A percentile compares a stretch with the other conserved stretches of the same genome.
These are phyloP conservation scores for Stegostoma tigrinum DNA, from an alignment of 2,113 vertebrate species.

Conservation along the genomic window DNA sequence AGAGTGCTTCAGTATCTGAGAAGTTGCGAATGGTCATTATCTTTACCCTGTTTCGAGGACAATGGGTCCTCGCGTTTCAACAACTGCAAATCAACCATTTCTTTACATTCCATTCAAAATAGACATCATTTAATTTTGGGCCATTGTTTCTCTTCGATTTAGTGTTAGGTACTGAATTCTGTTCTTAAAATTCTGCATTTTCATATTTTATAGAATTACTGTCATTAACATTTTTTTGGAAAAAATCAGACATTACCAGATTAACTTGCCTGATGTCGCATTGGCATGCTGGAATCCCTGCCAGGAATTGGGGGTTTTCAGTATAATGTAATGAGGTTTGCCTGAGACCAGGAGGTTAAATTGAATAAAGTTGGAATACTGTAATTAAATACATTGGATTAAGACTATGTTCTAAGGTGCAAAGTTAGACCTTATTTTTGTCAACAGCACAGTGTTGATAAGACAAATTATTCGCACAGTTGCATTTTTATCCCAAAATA, in stretches of 20 bases:
- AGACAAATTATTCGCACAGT: not conserved
- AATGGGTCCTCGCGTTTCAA: not conserved
- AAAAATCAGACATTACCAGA: not conserved
- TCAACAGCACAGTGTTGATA: not conserved
- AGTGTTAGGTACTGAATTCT: not conserved
- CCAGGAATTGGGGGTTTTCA: not conserved
- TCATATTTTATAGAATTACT: not conserved
- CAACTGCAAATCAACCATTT: not conserved
- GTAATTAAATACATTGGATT: not conserved
- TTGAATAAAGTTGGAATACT: not conserved
- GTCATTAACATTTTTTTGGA: not conserved
- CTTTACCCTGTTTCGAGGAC: not conserved
- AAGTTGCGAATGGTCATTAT: too few species aligned
- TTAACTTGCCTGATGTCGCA: not conserved
- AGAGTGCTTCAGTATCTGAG: too few species aligned
- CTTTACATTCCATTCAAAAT: not conserved
- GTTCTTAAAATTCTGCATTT: not conserved
- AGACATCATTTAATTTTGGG: not conserved
- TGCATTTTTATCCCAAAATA: not conserved
- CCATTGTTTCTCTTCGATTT: not conserved
- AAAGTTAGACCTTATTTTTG: not conserved
- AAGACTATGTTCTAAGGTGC: not conserved
- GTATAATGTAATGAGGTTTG: not conserved
- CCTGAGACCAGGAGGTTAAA: not conserved
- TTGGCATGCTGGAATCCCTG: not conserved